phyloP scores from a whole-genome alignment of 2,888 invertebrate genomes.

The Drosophila nigritarsus region DNA sequence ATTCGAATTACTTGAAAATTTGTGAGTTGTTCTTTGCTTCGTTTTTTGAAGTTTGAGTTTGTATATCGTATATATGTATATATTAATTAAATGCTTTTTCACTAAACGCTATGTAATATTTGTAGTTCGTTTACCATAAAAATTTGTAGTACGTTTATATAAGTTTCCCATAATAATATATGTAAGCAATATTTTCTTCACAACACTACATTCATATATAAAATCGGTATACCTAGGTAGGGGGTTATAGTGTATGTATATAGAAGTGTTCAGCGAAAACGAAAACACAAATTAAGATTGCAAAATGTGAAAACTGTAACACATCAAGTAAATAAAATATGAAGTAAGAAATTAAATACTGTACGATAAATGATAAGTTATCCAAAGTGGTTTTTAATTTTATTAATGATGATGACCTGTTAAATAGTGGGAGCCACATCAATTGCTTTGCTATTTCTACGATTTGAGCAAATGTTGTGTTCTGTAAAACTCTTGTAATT shows the following conservation, averaged over 20 bases:
- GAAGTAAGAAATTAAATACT: not conserved
- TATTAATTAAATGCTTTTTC: conserved; percentile 63
- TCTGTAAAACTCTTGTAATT: conserved; percentile 38
- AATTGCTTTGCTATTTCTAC: conserved; percentile 59
- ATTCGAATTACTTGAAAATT: conserved; percentile 75
- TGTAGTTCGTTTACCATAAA: conserved; percentile 79
- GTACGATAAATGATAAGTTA: not conserved
- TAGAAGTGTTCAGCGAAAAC: not conserved
- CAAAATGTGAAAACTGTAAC: not conserved
- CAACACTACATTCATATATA: conserved; percentile 84
- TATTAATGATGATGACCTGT: not conserved
- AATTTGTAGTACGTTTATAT: conserved; percentile 74
- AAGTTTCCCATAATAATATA: conserved; percentile 54
- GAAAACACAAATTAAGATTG: conserved; percentile 1
- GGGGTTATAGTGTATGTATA: conserved; percentile 23
- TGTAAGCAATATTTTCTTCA: conserved; percentile 66
- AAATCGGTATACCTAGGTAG: conserved; percentile 69
- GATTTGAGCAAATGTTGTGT: conserved; percentile 59
- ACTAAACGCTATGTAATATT: conserved; percentile 77
- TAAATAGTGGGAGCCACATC: conserved; percentile 20
- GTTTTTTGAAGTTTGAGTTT: conserved; percentile 31
- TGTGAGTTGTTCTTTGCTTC: conserved; percentile 47
- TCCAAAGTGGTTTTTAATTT: not conserved
- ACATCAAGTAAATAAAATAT: not conserved
- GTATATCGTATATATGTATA: conserved; percentile 43